A percentile compares a stretch with the other conserved stretches of the same genome.
phyloP scores from a whole-genome alignment of 2,113 vertebrate species.

The Chaenocephalus aceratus region DNA sequence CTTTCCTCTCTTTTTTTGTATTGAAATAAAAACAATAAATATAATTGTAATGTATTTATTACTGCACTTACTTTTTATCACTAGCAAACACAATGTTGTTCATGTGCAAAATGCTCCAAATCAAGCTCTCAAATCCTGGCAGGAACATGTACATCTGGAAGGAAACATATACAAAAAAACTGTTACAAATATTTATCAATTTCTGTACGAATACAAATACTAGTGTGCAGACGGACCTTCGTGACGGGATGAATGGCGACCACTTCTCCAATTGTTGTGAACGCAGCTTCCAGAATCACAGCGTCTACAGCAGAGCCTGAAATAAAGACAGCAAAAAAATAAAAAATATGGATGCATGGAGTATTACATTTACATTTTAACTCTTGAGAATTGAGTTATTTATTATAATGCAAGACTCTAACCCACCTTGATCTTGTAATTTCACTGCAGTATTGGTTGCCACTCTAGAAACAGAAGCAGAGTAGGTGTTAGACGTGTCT shows the following conservation, averaged over 20 bases:
- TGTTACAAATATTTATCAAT: too few relatives aligned
- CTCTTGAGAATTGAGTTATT: too few relatives aligned
- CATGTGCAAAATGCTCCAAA: constrained; percentile 82
- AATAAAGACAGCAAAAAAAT: background rate
- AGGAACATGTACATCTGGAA: constrained; percentile 84
- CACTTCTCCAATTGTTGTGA: constrained; percentile 83
- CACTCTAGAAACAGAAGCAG: constrained; percentile 75
- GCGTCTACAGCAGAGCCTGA: constrained; percentile 77
- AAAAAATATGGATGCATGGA: too few relatives aligned
- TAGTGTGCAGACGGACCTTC: constrained; percentile 74
- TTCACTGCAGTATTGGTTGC: constrained; percentile 87
- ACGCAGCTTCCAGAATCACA: constrained; percentile 85
- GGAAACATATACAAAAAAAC: background rate
- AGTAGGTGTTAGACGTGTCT: background rate
- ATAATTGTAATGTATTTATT: too few relatives aligned
- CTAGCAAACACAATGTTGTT: constrained; percentile 83
- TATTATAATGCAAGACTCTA: background rate
- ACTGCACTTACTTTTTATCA: constrained; percentile 87
- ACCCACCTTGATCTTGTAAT: constrained; percentile 87
- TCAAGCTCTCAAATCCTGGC: constrained; percentile 82
- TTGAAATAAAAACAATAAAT: too few relatives aligned
- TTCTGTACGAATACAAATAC: background rate
- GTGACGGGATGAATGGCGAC: constrained; percentile 69
- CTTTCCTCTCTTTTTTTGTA: too few relatives aligned
- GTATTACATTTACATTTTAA: too few relatives aligned